Evolutionary conservation across 2,888 invertebrate species (phyloP).

Genomic region (Lucinisca nassula): DNA sequence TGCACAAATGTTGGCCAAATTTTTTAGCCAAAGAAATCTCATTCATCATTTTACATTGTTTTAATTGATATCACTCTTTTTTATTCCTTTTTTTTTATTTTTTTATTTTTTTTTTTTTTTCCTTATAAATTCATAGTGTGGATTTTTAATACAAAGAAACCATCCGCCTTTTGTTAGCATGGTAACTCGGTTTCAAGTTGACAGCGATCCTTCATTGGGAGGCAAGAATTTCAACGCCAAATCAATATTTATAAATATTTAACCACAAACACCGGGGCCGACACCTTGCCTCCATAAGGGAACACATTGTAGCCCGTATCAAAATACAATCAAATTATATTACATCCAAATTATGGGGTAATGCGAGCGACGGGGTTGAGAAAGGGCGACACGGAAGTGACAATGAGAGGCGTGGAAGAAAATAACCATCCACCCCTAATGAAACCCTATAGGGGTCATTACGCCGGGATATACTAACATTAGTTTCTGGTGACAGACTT

Average conservation of each 20-base stretch:
- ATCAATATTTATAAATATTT: constrained; percentile 19
- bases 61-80: too few relatives aligned
- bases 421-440: constrained; percentile 10
- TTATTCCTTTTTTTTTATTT: too few relatives aligned
- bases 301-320: constrained; percentile 16
- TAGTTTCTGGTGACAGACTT: constrained; percentile 5
- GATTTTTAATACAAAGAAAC: too few relatives aligned
- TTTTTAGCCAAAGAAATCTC: too few relatives aligned
- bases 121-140: too few relatives aligned
- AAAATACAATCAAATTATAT: constrained; percentile 29
- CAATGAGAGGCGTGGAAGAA: constrained; percentile 7
- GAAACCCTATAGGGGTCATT: constrained; percentile 26
- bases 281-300: constrained; percentile 1
- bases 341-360: constrained; percentile 21
- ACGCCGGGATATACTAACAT: constrained; percentile 1
- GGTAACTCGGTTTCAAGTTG: too few relatives aligned
- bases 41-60: too few relatives aligned
- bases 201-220: neutral
- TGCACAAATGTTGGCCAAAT: too few relatives aligned
- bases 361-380: neutral
- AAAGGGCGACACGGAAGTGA: constrained; percentile 15
- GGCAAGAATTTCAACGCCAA: neutral
- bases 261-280: neutral
- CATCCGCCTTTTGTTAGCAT: too few relatives aligned
- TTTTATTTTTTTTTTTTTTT: too few relatives aligned